These are phyloP conservation scores for Brachionus angularis DNA, from an alignment of 1,140 invertebrate genomes.

Conservation along the genomic window DNA sequence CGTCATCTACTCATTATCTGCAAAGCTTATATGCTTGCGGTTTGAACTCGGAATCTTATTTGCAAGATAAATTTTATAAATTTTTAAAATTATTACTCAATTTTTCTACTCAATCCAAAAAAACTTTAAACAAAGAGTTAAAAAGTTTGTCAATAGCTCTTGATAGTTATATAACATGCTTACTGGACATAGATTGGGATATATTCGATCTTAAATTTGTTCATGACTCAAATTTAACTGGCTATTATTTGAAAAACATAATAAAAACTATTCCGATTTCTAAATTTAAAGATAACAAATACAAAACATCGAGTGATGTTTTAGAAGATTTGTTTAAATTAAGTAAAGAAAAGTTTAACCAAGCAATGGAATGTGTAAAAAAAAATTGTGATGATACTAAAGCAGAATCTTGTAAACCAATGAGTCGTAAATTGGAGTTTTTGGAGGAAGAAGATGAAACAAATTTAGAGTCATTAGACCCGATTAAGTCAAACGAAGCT, in stretches of 20 bases:
- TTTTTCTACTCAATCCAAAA: background rate
- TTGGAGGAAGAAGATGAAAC: background rate
- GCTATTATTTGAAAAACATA: background rate
- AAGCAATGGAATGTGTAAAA: background rate
- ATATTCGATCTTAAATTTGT: background rate
- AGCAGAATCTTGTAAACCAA: background rate
- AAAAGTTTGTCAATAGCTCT: background rate
- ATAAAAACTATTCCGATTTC: background rate
- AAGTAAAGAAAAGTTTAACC: constrained; percentile 2
- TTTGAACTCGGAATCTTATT: background rate
- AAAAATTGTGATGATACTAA: background rate
- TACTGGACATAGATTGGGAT: constrained; percentile 27
- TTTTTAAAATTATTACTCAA: constrained; percentile 4
- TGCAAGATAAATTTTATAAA: background rate
- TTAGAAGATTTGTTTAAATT: constrained; percentile 20
- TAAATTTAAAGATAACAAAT: background rate
- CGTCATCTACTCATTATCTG: background rate
- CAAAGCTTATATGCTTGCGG: constrained; percentile 21
- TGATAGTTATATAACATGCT: constrained; percentile 15
- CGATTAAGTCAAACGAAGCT: no score
- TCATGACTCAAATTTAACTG: background rate
- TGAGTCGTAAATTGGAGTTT: background rate
- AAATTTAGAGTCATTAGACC: background rate
- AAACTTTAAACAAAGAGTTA: background rate
- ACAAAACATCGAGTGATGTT: background rate